Evolutionary conservation across 2,113 vertebrate genomes (phyloP).

Genomic region (Crocuta crocuta): DNA sequence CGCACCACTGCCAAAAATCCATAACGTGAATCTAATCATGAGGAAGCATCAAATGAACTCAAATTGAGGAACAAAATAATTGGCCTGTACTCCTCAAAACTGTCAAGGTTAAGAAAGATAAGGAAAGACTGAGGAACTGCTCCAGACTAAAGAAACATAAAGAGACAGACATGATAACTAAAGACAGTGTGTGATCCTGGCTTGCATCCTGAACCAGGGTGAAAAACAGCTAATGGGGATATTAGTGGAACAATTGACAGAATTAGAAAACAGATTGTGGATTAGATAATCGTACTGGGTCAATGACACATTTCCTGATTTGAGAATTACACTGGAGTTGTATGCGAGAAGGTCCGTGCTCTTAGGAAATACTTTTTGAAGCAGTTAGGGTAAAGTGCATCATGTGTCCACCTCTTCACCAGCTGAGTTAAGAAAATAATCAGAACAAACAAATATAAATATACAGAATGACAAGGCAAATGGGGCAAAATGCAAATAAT

Average conservation of each 20-base stretch:
- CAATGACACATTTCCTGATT: neutral
- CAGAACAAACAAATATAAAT: neutral
- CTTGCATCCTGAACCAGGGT: neutral
- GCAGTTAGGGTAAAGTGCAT: neutral
- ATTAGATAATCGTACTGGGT: neutral
- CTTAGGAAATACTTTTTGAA: neutral
- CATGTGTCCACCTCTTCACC: neutral
- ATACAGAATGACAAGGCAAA: neutral
- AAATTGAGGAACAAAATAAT: conserved; percentile 13
- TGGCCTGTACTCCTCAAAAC: neutral
- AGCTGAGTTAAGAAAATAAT: conserved; percentile 21
- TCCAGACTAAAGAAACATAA: conserved; percentile 17
- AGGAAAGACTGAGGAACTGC: neutral
- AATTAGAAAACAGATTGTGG: conserved; percentile 21
- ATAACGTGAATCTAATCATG: neutral
- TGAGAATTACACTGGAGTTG: neutral
- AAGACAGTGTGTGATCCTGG: conserved; percentile 25
- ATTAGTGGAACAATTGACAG: conserved; percentile 33
- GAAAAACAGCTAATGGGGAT: conserved; percentile 15
- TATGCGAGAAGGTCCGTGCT: neutral
- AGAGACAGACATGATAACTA: neutral
- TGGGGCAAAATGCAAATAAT: neutral
- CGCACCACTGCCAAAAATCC: neutral
- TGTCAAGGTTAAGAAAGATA: conserved; percentile 36
- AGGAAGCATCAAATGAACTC: conserved; percentile 28